Evolutionary conservation across 2,797 vertebrate genomes (phyloP).

Genomic region (Pseudomugil gertrudae): DNA sequence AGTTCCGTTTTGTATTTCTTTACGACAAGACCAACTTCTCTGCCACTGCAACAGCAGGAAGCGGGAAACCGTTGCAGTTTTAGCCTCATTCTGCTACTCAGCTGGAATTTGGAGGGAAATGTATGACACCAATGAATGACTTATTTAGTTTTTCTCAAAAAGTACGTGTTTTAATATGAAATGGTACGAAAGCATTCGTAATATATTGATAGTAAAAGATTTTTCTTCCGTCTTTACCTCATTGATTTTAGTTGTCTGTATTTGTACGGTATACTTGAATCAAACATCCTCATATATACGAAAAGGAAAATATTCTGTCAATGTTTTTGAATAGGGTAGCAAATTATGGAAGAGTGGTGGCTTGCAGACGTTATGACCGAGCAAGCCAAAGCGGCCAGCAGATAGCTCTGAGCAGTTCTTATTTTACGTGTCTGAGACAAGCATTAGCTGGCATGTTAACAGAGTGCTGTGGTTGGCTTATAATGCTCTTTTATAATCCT

Average conservation of each 20-base stretch:
- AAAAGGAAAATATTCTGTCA: slow-evolving; percentile 64
- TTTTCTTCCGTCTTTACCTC: slow-evolving; percentile 60
- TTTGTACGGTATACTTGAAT: slow-evolving; percentile 73
- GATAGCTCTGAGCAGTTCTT: slow-evolving; percentile 59
- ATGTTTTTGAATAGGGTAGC: slow-evolving; percentile 74
- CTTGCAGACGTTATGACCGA: slow-evolving; percentile 54
- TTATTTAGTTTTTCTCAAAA: slow-evolving; percentile 62
- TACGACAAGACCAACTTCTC: slow-evolving; percentile 55
- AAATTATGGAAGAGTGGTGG: slow-evolving; percentile 62
- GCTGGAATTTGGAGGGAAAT: slow-evolving; percentile 73
- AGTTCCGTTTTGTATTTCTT: slow-evolving; percentile 77
- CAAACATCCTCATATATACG: slow-evolving; percentile 71
- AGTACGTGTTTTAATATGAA: slow-evolving; percentile 68
- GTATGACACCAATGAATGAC: slow-evolving; percentile 84
- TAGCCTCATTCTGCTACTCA: slow-evolving; percentile 59
- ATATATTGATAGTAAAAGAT: slow-evolving; percentile 63
- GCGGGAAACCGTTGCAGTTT: slow-evolving; percentile 28
- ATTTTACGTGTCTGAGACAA: slow-evolving; percentile 48
- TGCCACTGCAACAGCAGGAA: slow-evolving; percentile 43
- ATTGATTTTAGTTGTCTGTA: slow-evolving; percentile 67
- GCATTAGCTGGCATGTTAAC: slow-evolving; percentile 33
- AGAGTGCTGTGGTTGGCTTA: slow-evolving; percentile 38
- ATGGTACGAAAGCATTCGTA: slow-evolving; percentile 66
- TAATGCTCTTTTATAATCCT: slow-evolving; percentile 30
- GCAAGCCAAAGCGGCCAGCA: slow-evolving; percentile 30